phyloP scores from a whole-genome alignment of 2,888 invertebrate genomes.

The Agrochola lota region DNA sequence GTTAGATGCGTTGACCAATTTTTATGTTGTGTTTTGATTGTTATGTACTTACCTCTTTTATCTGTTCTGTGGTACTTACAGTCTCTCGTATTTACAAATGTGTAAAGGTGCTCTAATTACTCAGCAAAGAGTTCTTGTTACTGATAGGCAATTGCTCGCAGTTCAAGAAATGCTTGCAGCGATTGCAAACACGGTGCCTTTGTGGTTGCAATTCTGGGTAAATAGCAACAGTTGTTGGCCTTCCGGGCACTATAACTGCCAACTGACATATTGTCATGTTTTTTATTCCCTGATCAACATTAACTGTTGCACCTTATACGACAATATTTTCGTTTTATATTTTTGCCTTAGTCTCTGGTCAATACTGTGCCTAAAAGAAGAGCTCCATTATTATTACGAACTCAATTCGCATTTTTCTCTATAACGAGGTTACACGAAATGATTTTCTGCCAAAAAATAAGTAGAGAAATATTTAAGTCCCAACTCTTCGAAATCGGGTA shows the following conservation, averaged over 20 bases:
- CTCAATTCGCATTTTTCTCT: neutral
- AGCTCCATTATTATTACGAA: neutral
- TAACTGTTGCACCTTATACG: neutral
- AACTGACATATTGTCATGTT: constrained; percentile 10
- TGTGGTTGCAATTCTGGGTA: constrained; percentile 38
- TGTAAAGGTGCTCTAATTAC: neutral
- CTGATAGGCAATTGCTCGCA: neutral
- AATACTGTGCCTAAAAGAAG: neutral
- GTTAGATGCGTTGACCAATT: neutral
- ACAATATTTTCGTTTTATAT: neutral
- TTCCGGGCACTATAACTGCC: neutral
- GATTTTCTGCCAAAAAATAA: constrained; percentile 27
- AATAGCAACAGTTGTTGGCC: constrained; percentile 45
- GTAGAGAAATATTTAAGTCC: constrained; percentile 34
- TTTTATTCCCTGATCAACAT: neutral
- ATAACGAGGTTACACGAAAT: neutral
- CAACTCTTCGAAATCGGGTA: constrained; percentile 20
- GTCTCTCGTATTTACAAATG: neutral
- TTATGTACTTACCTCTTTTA: too few relatives aligned
- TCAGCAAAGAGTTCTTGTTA: neutral
- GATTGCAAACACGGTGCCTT: neutral
- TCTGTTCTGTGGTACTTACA: too few relatives aligned
- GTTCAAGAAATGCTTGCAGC: constrained; percentile 15
- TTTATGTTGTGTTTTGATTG: neutral
- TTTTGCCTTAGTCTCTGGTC: neutral